Conservation (phyloP, 2,888 invertebrate species). For the Drosophila differens region DNA sequence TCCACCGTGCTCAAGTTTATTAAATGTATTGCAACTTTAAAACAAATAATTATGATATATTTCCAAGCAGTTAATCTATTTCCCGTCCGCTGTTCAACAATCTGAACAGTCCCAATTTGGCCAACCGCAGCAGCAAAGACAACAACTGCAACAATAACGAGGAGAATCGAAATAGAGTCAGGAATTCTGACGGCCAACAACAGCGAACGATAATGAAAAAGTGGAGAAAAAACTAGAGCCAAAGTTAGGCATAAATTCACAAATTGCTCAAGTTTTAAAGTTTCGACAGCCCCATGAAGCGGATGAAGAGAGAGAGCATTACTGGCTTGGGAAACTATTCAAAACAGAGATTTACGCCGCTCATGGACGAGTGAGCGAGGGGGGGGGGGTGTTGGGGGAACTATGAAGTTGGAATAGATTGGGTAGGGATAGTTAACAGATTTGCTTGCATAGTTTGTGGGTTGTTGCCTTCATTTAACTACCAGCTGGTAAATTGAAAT, state of each 20-base stretch:
- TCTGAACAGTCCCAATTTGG: conserved; percentile 58
- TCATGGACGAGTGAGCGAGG: background rate
- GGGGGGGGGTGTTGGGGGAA: conserved; percentile 1
- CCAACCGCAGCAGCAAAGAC: conserved; percentile 29
- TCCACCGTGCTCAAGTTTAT: background rate
- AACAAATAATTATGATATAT: conserved; percentile 54
- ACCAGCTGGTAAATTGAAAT: conserved; percentile 67
- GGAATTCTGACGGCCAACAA: conserved; percentile 21
- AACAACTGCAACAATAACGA: conserved; percentile 34
- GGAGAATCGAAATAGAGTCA: conserved; percentile 6
- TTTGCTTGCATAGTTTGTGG: conserved; percentile 63
- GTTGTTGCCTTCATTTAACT: conserved; percentile 77
- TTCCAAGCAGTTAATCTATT: conserved; percentile 64
- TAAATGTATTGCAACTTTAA: background rate
- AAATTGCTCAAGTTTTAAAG: conserved; percentile 79
- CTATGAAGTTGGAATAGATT: conserved; percentile 18
- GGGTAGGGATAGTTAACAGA: conserved; percentile 62
- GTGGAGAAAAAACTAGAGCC: conserved; percentile 62
- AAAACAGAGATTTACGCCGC: conserved; percentile 71
- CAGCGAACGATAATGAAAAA: conserved; percentile 71
- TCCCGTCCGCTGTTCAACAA: conserved; percentile 37
- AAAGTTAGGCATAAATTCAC: conserved; percentile 79
- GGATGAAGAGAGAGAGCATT: conserved; percentile 17
- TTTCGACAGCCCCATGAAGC: conserved; percentile 59
- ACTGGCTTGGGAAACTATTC: conserved; percentile 63